These are phyloP conservation scores for Lophotriccus pileatus DNA, from an alignment of 2,797 vertebrate species.

Conservation along the genomic window DNA sequence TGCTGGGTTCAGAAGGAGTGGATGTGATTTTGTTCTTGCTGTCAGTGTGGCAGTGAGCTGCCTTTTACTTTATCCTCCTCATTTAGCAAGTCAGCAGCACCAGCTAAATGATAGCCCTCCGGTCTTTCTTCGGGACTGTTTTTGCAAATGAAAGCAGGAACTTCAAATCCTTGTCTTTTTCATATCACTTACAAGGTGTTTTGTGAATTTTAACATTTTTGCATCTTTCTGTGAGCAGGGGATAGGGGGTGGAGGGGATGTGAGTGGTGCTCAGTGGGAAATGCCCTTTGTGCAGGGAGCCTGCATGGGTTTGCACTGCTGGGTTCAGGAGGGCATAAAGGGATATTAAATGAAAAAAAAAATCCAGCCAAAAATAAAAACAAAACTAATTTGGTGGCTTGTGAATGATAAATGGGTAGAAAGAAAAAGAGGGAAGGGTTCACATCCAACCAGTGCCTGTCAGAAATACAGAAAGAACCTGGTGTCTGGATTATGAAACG, in stretches of 20 bases:
- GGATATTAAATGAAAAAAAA: not conserved
- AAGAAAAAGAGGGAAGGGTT: not conserved
- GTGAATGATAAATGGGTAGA: not conserved
- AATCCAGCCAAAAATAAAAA: not conserved
- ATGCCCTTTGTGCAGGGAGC: not conserved
- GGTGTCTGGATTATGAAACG: not conserved
- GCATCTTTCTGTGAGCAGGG: not conserved
- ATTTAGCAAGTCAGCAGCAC: constrained; percentile 54
- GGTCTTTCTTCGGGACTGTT: constrained; percentile 30
- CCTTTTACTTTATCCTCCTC: constrained; percentile 32
- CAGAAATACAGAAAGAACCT: constrained; percentile 16
- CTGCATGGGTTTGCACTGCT: not conserved
- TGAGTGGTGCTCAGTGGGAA: not conserved
- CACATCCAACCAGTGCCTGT: not conserved
- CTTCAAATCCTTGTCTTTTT: constrained; percentile 29
- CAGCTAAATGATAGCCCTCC: constrained; percentile 35
- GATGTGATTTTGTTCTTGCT: constrained; percentile 46
- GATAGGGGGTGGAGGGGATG: too few species aligned
- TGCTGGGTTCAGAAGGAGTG: constrained; percentile 32
- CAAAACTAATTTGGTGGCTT: not conserved
- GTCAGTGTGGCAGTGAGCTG: constrained; percentile 8
- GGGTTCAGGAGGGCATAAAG: not conserved
- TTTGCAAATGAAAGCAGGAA: constrained; percentile 48
- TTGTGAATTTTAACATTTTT: constrained; percentile 25
- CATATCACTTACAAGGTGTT: not conserved